Evolutionary conservation across 2,888 invertebrate species (phyloP), one percentile per base, ranked within the genome.

Genomic region (Parnassius mnemosyne): DNA sequence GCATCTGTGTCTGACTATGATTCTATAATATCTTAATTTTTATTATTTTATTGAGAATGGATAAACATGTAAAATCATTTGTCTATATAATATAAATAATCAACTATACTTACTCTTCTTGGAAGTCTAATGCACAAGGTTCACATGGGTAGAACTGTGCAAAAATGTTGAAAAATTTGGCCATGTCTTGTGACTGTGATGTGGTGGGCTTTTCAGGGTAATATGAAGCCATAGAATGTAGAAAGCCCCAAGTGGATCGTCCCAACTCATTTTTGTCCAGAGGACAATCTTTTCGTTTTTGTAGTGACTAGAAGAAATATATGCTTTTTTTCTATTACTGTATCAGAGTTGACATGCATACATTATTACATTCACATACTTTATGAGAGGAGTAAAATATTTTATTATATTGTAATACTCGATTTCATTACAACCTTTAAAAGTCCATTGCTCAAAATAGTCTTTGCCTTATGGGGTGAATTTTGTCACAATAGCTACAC

Each of bases 151-250:
- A 99, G 79, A 98, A 95, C 72, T 95, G 95, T 2, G 98, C 94
- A 76, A 99, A 95, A 46, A 96, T 91, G 51, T 94, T 90, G 68
- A 99, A 95, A 80, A 99, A 98, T 49, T 92, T 92, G 53, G 91
- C 93, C 94, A 98, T 97, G 69, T 97, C 95, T 0, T 92, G 87
- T 57, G 95, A 93, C 72, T 98, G 94, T 52, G 92, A 84, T 9
- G 85, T 84, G 0, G 94, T 93, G 0, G 99, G 99, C 70, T 94
- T 93, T 5, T 96, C 95, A 0, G 99, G 98, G 87, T 95, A 99
- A 81, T 97, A 97, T 0, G 98, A 97, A 3, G 98, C 98, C 95
- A 99, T 98, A 0, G 99, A 97, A 80, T 99, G 99, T 3, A 99
- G 92, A 71, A 99, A 94, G 9, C 96, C 95, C 99, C 99, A 99